Evolutionary conservation across 2,888 invertebrate genomes (phyloP), one percentile per base, ranked within the genome.

Genomic region (Cheilosia variabilis): DNA sequence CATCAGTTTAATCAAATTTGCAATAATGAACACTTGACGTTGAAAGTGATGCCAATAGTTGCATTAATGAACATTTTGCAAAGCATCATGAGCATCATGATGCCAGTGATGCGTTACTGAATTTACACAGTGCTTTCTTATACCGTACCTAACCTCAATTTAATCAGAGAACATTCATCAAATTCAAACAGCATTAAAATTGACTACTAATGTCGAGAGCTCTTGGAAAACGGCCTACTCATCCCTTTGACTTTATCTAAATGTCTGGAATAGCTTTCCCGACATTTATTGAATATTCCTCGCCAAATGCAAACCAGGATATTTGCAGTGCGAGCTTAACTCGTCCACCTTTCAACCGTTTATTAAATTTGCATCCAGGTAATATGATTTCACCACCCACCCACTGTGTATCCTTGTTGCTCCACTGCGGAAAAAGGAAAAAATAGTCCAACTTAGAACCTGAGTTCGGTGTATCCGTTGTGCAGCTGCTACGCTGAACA

Each of bases 231-330:
- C 10, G 34, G 10, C 37, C 37, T 37, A 37, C 13, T 13, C 13
- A 37, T 37, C 24, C 22, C 43, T 15, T 43, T 6, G 2, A 37
- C 37, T 10, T n/a, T 31, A 17, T 10, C 10, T 17, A 9, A 37
- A 17, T 57, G 13, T 37, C 31, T 37, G 13, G 15, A 7, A 41
- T 62, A 77, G 69, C 31, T 69, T 77, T 45, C 15, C 45, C 2
- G 69, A 69, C 55, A 45, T 78, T 71, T 71, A 78, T 78, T 71
- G 62, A 41, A 78, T 71, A 63, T 71, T 41, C 62, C 47, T 37
- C 17, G 41, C 22, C 37, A 45, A 77, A 52, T 69, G 53, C 34
- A 68, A 53, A 22, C 43, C 24, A 76, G 53, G 53, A 55, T 68
- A 47, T 37, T 22, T 17, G 5, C 50, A 17, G 9, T 15, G 62